phyloP scores from a whole-genome alignment of 2,888 invertebrate species.

The Lasioglossum vierecki region DNA sequence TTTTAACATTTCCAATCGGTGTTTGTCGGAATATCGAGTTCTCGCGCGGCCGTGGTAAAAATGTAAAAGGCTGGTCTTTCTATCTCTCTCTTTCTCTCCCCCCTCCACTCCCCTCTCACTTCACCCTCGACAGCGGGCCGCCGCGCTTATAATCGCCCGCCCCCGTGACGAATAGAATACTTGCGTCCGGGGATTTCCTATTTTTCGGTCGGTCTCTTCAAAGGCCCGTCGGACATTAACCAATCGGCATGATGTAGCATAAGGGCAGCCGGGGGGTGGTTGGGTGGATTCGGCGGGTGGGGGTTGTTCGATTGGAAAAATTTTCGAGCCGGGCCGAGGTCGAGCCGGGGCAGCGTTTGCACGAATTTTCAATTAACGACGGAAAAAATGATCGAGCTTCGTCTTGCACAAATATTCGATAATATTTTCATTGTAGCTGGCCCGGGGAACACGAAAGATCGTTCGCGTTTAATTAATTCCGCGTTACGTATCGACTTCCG shows the following conservation, averaged over 20 bases:
- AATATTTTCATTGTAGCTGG: conserved; percentile 54
- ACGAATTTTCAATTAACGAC: conserved; percentile 57
- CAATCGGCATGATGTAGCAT: neutral
- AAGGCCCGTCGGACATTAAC: conserved; percentile 6
- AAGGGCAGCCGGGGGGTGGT: neutral
- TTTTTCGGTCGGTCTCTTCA: conserved; percentile 41
- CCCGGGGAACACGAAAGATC: conserved; percentile 37
- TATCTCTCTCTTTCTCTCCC: neutral
- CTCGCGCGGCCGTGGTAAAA: conserved; percentile 69
- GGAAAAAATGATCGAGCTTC: conserved; percentile 53
- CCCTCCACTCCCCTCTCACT: neutral
- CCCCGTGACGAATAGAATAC: conserved; percentile 48
- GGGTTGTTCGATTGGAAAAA: conserved; percentile 22
- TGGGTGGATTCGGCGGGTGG: neutral
- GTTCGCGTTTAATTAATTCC: conserved; percentile 54
- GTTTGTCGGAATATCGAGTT: conserved; percentile 75
- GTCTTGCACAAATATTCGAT: conserved; percentile 59
- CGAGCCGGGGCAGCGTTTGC: conserved; percentile 22
- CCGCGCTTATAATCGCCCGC: conserved; percentile 42
- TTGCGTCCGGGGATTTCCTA: conserved; percentile 43
- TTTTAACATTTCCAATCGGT: conserved; percentile 81
- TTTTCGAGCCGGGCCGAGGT: conserved; percentile 20
- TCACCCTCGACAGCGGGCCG: conserved; percentile 15
- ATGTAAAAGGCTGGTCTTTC: conserved; percentile 62
- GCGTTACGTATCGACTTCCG: conserved; percentile 3